Evolutionary conservation across 1,140 invertebrate genomes (phyloP), one percentile per base, ranked within the genome.

Genomic region (Sitodiplosis mosellana): DNA sequence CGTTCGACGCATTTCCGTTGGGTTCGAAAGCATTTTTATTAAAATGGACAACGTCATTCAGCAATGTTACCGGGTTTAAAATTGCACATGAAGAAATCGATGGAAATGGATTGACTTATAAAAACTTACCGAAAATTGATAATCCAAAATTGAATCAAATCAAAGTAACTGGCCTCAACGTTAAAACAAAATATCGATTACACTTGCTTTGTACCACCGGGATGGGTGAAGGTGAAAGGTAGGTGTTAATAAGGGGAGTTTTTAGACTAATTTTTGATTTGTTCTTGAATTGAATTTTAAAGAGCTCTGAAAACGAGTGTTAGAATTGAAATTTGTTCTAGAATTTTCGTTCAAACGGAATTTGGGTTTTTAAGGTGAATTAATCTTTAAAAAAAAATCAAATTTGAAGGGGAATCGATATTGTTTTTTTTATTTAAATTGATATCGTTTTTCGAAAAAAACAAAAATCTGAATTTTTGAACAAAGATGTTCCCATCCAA

Each of bases 11-110:
- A 1, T 79, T 80, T 56, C 83, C 85, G 0, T 73, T 91, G 58
- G 91, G 91, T 14, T 85, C 87, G 0, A 91, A 83, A 17, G 87
- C 88, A 11, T 78, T 96, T 56, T 75, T 81, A 45, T 66, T 98
- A 1, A 77, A 76, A 45, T 99, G 95, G 95, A 81, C 89, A 58
- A 82, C 82, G 58, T 95, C 95, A 0, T 74, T 86, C 17, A 95
- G 95, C 19, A 74, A 84, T 49, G 64, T 98, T 0, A 91, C 80
- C 2, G 91, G 91, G 8, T 98, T 96, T 64, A 82, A 83, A 59
- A 85, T 98, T 55, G 87, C 83, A 60, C 94, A 90, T 63, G 78
- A 87, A 58, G 74, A 79, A 54, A 83, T 94, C 1, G 76, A 78
- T 43, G 77, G 77, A 33, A 84, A 80, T 1, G 69, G 70, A 40